Evolutionary conservation across 2,888 invertebrate species (phyloP), one percentile per base, ranked within the genome.

Genomic region (Mylabris sibirica): DNA sequence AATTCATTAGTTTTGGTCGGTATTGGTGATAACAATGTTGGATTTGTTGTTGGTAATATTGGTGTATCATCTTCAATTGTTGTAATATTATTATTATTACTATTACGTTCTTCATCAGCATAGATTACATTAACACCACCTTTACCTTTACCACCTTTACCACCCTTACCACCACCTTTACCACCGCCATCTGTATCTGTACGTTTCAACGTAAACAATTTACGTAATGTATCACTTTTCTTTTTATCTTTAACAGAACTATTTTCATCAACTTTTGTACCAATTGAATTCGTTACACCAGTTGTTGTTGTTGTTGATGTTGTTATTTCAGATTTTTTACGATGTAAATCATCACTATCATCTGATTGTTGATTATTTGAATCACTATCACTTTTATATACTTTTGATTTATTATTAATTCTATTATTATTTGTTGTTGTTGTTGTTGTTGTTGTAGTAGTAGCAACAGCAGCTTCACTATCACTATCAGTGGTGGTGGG

Each of bases 151-250:
- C 77, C 77, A 38, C 84, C 84, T 77, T 84, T 92, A 2, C 91
- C 91, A 2, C 91, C 91, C 75, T 85, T 85, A 17, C 91, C 91
- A 8, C 86, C 92, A 71, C 93, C 89, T 6, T 91, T 91, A 77
- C 91, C 92, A 0, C 91, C 91, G 22, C 92, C 92, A 60, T 91
- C 91, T 70, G 89, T 89, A 61, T 89, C 88, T 77, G 87, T 88
- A n/a, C 88, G 86, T 69, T 85, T 84, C 12, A 86, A 86, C 1
- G 87, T 88, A 79, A 92, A 91, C 64, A 92, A 84, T 78, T 90
- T 91, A 57, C 90, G 85, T 65, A 92, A 82, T 0, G 91, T 91
- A 77, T 89, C 90, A 76, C 87, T 91, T 81, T 92, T 92, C 83
- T 92, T 92, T 78, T 92, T 92, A 81, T 92, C 92, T 69, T 89